Evolutionary conservation across 2,888 invertebrate species (phyloP), one percentile per base, ranked within the genome.

Genomic region (Acleris literana): DNA sequence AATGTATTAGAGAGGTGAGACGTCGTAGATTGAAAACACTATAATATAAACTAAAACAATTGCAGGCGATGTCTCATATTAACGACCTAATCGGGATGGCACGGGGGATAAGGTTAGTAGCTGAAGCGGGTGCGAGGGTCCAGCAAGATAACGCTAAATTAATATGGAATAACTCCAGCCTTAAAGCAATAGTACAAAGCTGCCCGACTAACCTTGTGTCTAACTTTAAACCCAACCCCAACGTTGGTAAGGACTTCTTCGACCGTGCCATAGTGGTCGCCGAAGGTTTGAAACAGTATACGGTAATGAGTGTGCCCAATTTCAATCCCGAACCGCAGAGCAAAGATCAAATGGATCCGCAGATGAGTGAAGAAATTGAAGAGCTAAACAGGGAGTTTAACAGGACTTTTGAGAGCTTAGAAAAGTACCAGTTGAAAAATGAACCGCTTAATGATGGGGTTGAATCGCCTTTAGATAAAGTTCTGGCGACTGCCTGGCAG

Each of bases 101-200:
- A 72, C 94, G 94, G 79, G 96, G 97, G 52, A 85, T 95, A 64
- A 95, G 96, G 76, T 89, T 94, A 56, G 95, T 97, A 60, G 89
- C 93, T 48, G 94, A 94, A 78, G 96, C 96, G 52, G 92, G 95
- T 58, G 78, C 94, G 22, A 95, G 94, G 80, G 85, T 95, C 68
- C 96, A 97, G 81, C 93, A 95, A 78, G 92, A 94, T 71, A 87
- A 93, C 69, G 80, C 94, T 64, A 94, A 92, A 80, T 86, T 93
- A 71, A 82, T 95, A 73, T 95, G 96, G 94, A 91, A 93, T 82
- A 96, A 96, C 84, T 96, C 96, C 18, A 96, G 95, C 81, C 75
- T 96, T 51, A 95, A 93, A 78, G 90, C 93, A 55, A 73, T 85
- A 51, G 68, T 87, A 65, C 82, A 85, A 67, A 82, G 70, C 63